Base-by-base conservation (phyloP, 2,113 vertebrate species). In the Hirundichthys speculiger region DNA sequence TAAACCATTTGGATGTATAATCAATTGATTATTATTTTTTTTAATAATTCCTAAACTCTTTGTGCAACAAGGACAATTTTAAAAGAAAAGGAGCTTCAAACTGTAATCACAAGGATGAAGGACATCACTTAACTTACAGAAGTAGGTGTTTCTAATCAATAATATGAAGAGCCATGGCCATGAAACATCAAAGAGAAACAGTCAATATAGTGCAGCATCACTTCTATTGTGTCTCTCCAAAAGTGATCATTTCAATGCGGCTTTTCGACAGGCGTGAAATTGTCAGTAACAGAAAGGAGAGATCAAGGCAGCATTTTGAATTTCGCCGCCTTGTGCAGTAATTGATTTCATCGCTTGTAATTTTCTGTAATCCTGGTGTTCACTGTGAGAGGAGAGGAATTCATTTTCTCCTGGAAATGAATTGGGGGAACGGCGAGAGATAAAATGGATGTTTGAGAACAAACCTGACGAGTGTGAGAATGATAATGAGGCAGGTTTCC, bases 341-440 rank as follows among this genome's bases (percentile, higher is more conserved):
- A 89, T 85, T 88, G 78, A 89, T 86, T 84, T 66, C 22, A 77
- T 58, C 27, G 24, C 72, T 76, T 82, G 82, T 78, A 77, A 86
- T 89, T 85, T 84, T 86, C 86, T 74, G 50, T 86, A 79, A 84
- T 89, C 80, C 69, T n/a, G 30, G 39, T 57, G 80, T 75, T 80
- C 71, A 57, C 54, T 6, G 54, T 72, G 69, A 79, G 57, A 74
- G 64, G 59, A 83, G 75, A 75, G 70, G 77, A 79, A 86, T 84
- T 80, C 61, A 78, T 89, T 85, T 87, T 86, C 80, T 66, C 68
- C 66, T 43, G 84, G 82, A 84, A 78, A 86, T 85, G 68, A 89
- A 84, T 83, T 80, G 77, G 7, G 75, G 27, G 67, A 47, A 65
- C 3, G 11, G 22, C 12, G 12, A 73, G 62, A 73, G 75, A 80